Evolutionary conservation across 1,140 invertebrate species (phyloP).

Genomic region (Saccostrea glomerata): DNA sequence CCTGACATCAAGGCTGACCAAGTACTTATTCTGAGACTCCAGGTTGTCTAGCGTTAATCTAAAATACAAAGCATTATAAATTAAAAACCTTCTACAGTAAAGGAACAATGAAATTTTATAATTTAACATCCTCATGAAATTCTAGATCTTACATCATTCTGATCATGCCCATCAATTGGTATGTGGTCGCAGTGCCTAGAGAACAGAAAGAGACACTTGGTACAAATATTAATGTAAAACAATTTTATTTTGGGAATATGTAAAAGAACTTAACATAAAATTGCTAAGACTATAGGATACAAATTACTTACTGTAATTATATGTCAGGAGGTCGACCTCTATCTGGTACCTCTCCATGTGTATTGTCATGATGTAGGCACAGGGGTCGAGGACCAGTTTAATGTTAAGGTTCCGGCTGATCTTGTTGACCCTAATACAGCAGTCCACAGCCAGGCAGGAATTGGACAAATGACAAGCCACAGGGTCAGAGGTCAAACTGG

Average conservation of each 20-base stretch:
- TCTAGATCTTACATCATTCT: conserved; percentile 2
- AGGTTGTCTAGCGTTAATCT: conserved; percentile 53
- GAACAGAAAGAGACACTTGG: not conserved
- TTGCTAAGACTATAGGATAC: not conserved
- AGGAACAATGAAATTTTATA: too few relatives aligned
- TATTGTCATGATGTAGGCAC: conserved; percentile 41
- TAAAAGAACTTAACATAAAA: not conserved
- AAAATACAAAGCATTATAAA: not conserved
- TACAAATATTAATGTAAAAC: not conserved
- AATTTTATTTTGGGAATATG: not conserved
- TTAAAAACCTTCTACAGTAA: too few relatives aligned
- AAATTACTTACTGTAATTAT: conserved; percentile 46
- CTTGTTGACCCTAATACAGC: conserved; percentile 40
- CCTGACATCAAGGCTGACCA: conserved; percentile 53
- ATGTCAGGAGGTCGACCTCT: conserved; percentile 49
- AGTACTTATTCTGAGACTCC: conserved; percentile 43
- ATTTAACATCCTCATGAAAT: not conserved
- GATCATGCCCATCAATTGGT: conserved; percentile 22
- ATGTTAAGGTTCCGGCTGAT: conserved; percentile 37
- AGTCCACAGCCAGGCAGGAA: conserved; percentile 47
- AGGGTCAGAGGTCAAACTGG: not conserved
- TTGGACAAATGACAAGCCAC: conserved; percentile 40
- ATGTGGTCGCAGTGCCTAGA: conserved; percentile 13
- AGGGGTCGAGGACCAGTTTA: conserved; percentile 39
- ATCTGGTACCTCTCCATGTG: conserved; percentile 46